These are phyloP conservation scores for Meganola albula DNA, from an alignment of 2,888 invertebrate genomes.

Conservation along the genomic window DNA sequence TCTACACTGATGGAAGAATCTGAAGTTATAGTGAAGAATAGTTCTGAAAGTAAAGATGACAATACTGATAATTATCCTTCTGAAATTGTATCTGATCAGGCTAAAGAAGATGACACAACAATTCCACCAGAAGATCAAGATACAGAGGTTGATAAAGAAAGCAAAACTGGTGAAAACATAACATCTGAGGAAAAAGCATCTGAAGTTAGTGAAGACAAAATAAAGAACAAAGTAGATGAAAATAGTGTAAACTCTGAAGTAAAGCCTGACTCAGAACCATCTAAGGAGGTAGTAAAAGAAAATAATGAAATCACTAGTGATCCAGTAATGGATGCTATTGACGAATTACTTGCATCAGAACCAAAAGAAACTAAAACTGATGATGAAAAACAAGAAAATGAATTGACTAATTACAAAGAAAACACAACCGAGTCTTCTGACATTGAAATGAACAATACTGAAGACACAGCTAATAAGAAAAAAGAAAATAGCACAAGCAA, in stretches of 20 bases:
- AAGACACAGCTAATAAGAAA: background rate
- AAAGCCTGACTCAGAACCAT: no score
- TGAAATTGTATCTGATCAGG: background rate
- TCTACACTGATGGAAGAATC: no score
- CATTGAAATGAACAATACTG: slow-evolving; percentile 7
- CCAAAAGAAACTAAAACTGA: slow-evolving; percentile 4
- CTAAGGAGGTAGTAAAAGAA: slow-evolving; percentile 5
- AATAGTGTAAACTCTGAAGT: background rate
- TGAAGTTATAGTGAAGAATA: no score
- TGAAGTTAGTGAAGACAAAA: background rate
- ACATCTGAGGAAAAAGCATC: background rate
- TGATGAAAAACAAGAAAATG: slow-evolving; percentile 8
- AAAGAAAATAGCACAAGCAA: slow-evolving; percentile 4
- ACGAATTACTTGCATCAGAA: slow-evolving; percentile 16
- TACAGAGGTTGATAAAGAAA: background rate
- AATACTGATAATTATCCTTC: background rate
- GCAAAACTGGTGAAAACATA: background rate
- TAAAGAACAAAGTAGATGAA: background rate
- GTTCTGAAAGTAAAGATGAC: background rate
- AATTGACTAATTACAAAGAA: slow-evolving; percentile 9
- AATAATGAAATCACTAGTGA: slow-evolving; percentile 17
- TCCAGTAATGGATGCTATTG: slow-evolving; percentile 21
- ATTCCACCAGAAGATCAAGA: background rate
- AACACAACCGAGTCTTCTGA: slow-evolving; percentile 10
- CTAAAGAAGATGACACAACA: background rate